Evolutionary conservation across 1,140 invertebrate species (phyloP).

Genomic region (Pteromalus puparum): DNA sequence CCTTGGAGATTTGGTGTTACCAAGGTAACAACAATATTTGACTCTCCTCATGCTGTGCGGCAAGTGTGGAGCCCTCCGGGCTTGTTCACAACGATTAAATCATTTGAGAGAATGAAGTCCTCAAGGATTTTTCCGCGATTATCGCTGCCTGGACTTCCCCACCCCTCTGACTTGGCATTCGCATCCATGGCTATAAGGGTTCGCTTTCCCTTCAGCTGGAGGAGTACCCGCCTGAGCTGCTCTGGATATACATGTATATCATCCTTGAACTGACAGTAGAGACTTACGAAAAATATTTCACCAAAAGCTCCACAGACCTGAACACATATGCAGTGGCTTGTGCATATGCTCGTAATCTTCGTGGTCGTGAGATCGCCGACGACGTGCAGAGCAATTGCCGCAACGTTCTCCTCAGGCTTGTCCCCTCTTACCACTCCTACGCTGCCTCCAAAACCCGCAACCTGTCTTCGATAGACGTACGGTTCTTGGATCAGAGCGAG

Average conservation of each 20-base stretch:
- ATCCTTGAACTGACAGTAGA: not conserved
- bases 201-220: not conserved
- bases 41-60: not conserved
- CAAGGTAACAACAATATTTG: constrained; percentile 40
- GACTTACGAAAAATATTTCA: not conserved
- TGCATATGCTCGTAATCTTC: not conserved
- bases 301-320: not conserved
- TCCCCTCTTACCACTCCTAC: not conserved
- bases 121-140: not conserved
- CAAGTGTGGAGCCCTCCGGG: not conserved
- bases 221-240: not conserved
- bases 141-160: not conserved
- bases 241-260: not conserved
- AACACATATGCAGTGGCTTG: not conserved
- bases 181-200: not conserved
- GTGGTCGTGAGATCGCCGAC: not conserved
- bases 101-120: not conserved
- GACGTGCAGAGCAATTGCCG: not conserved
- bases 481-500: not conserved
- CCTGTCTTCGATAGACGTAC: not conserved
- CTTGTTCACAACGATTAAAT: not conserved
- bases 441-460: not conserved
- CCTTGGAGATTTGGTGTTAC: not conserved
- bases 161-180: not conserved
- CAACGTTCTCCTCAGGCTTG: not conserved